Conservation (phyloP, 2,113 vertebrate genomes). For the Eclectus roratus region DNA sequence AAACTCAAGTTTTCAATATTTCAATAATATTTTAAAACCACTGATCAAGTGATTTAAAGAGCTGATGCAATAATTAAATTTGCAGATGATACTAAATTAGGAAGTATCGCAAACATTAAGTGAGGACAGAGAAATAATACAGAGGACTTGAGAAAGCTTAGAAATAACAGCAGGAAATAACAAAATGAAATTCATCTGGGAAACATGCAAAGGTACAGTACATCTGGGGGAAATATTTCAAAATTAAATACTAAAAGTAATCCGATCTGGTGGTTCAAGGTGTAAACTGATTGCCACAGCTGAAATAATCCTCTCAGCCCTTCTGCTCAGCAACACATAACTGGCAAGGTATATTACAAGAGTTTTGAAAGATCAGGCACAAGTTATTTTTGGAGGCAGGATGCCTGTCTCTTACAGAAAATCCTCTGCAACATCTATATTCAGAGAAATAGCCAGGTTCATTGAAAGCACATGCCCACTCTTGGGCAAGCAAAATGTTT, state of each 20-base stretch:
- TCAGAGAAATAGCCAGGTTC: not conserved
- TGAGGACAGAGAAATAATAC: not conserved
- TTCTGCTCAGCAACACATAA: constrained; percentile 30
- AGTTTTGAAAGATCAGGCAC: constrained; percentile 25
- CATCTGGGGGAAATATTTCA: constrained; percentile 61
- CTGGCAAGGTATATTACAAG: not conserved
- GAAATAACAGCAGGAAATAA: constrained; percentile 59
- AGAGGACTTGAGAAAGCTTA: constrained; percentile 14
- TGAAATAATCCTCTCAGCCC: constrained; percentile 53
- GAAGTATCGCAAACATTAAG: not conserved
- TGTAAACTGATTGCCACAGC: constrained; percentile 58
- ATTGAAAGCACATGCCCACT: not conserved
- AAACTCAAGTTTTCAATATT: not conserved
- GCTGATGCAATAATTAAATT: constrained; percentile 23
- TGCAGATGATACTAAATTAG: constrained; percentile 37
- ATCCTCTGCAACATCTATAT: not conserved
- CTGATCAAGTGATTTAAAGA: not conserved
- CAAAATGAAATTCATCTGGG: constrained; percentile 31
- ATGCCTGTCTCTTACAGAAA: constrained; percentile 25
- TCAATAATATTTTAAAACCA: constrained; percentile 13
- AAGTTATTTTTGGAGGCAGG: constrained; percentile 24
- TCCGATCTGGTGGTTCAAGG: constrained; percentile 40
- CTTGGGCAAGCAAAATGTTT: not conserved
- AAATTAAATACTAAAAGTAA: constrained; percentile 64
- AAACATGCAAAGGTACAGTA: constrained; percentile 27